Percentiles rank a stretch among this genome's conserved stretches.
These are phyloP conservation scores for Gymnopithys bicolor DNA, from an alignment of 2,797 vertebrate species.

Conservation along the genomic window DNA sequence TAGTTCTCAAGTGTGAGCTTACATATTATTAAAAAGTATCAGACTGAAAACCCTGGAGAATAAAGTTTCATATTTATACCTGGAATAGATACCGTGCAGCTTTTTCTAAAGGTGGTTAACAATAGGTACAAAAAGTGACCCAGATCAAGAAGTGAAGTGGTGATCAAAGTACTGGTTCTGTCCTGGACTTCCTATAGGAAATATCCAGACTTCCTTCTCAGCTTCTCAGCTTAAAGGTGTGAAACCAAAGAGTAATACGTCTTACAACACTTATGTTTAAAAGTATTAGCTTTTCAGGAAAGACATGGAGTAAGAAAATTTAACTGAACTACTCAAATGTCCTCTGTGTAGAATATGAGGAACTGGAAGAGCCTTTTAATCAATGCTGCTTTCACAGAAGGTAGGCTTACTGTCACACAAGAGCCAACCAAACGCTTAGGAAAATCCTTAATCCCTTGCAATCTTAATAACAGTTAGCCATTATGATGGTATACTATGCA, in stretches of 20 bases:
- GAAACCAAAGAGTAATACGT: not conserved
- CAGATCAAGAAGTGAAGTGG: not conserved
- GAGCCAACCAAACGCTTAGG: not conserved
- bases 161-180: not conserved
- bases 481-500: not conserved
- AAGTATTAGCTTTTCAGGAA: not conserved
- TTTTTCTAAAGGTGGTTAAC: not conserved
- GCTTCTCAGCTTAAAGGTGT: not conserved
- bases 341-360: not conserved
- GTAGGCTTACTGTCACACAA: not conserved
- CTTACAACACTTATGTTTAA: not conserved
- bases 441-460: not conserved
- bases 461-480: not conserved
- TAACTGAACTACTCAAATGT: not conserved
- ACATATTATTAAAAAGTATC: not conserved
- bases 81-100: not conserved
- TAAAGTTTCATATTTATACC: not conserved
- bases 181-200: not conserved
- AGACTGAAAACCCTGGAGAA: not conserved
- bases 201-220: not conserved
- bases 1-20: not conserved
- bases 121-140: not conserved
- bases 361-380: not conserved
- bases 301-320: not conserved
- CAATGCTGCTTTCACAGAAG: not conserved